phyloP scores from a whole-genome alignment of 2,797 vertebrate species.

The Saxicola maurus region DNA sequence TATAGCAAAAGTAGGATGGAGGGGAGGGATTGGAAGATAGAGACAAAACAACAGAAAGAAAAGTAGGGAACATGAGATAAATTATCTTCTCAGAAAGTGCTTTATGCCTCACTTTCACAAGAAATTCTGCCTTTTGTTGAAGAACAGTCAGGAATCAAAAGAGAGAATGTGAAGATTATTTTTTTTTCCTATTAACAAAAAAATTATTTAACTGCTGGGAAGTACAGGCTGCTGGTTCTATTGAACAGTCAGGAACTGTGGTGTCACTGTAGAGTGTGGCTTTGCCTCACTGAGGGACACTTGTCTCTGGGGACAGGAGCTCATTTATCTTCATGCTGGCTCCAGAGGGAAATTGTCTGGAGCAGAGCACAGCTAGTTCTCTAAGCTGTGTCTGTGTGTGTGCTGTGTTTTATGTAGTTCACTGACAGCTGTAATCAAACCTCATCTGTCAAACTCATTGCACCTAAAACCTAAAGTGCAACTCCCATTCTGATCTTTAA shows the following conservation, averaged over 20 bases:
- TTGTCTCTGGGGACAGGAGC: constrained; percentile 49
- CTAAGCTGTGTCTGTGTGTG: not conserved
- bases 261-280: not conserved
- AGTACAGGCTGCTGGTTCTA: not conserved
- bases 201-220: not conserved
- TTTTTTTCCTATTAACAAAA: too few species aligned
- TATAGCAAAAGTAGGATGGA: not conserved
- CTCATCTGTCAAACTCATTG: constrained; percentile 68
- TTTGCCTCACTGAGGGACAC: constrained; percentile 58
- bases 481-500: constrained; percentile 44
- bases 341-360: constrained; percentile 56
- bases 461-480: constrained; percentile 46
- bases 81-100: not conserved
- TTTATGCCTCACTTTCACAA: not conserved
- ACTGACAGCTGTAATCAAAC: constrained; percentile 54
- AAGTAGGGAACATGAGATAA: not conserved
- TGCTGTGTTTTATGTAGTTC: constrained; percentile 53
- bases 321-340: constrained; percentile 67
- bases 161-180: not conserved
- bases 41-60: not conserved
- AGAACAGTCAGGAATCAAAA: not conserved
- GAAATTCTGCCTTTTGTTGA: not conserved
- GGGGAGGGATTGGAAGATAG: not conserved
- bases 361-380: constrained; percentile 46
- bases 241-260: constrained; percentile 24